Evolutionary conservation across 2,797 vertebrate genomes (phyloP).

Genomic region (Falco rusticolus): DNA sequence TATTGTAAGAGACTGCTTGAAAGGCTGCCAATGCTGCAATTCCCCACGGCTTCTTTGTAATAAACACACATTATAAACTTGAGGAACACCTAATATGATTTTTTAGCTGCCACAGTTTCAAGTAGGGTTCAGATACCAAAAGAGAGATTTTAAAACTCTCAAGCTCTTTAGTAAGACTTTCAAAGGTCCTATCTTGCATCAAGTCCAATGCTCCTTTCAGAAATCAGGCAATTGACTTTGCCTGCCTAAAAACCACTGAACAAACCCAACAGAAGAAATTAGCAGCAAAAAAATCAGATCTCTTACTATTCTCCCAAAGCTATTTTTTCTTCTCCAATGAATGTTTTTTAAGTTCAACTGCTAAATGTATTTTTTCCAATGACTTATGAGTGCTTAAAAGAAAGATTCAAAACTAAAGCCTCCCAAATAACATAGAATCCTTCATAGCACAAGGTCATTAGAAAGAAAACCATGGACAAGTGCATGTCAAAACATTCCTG

Average conservation of each 20-base stretch:
- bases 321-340: background rate
- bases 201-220: background rate
- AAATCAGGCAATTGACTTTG: background rate
- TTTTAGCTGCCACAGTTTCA: background rate
- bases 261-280: background rate
- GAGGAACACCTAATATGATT: background rate
- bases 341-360: background rate
- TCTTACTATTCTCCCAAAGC: background rate
- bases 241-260: constrained; percentile 13
- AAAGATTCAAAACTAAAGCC: background rate
- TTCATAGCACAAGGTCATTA: background rate
- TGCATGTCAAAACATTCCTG: background rate
- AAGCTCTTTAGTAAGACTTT: background rate
- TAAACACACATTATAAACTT: background rate
- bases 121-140: background rate
- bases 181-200: background rate
- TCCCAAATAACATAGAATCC: background rate
- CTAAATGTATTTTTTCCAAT: background rate
- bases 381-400: rapidly evolving
- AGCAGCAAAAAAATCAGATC: background rate
- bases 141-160: background rate
- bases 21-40: constrained; percentile 5
- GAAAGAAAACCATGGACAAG: background rate
- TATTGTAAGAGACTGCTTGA: constrained; percentile 1
- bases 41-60: background rate